Percentiles rank a stretch among this genome's conserved stretches.
Conservation (phyloP, 2,797 vertebrate genomes). For the Gambelia wislizenii region DNA sequence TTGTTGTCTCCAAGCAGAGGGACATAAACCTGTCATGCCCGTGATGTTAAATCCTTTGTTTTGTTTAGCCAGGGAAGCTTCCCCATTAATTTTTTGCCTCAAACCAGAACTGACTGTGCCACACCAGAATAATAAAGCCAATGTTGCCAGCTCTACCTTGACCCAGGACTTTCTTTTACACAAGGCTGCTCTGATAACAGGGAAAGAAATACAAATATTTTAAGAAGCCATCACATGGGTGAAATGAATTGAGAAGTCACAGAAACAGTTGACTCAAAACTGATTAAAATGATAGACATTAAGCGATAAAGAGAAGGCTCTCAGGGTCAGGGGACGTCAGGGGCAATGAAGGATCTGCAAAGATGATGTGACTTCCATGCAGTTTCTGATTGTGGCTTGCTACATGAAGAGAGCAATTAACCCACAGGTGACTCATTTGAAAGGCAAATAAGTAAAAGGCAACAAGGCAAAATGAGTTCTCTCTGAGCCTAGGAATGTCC, state of each 20-base stretch:
- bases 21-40: conserved; percentile 28
- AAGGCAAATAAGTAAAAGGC: conserved; percentile 52
- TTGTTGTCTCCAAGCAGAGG: conserved; percentile 31
- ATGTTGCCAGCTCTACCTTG: conserved; percentile 23
- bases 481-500: conserved; percentile 15
- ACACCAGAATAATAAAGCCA: conserved; percentile 27
- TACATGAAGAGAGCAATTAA: conserved; percentile 55
- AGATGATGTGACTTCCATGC: conserved; percentile 46
- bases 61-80: conserved; percentile 27
- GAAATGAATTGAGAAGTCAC: conserved; percentile 22
- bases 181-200: conserved; percentile 47
- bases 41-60: conserved; percentile 20
- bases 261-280: conserved; percentile 40
- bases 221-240: neutral
- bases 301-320: conserved; percentile 30
- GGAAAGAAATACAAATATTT: conserved; percentile 28
- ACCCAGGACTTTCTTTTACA: conserved; percentile 41
- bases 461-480: conserved; percentile 42
- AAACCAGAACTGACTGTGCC: conserved; percentile 51
- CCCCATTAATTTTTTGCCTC: conserved; percentile 31
- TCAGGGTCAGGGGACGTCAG: conserved; percentile 20
- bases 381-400: conserved; percentile 45
- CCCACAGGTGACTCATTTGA: conserved; percentile 48
- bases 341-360: conserved; percentile 39
- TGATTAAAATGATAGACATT: conserved; percentile 26